phyloP scores from a whole-genome alignment of 1,140 invertebrate genomes.

The Planococcus citri region DNA sequence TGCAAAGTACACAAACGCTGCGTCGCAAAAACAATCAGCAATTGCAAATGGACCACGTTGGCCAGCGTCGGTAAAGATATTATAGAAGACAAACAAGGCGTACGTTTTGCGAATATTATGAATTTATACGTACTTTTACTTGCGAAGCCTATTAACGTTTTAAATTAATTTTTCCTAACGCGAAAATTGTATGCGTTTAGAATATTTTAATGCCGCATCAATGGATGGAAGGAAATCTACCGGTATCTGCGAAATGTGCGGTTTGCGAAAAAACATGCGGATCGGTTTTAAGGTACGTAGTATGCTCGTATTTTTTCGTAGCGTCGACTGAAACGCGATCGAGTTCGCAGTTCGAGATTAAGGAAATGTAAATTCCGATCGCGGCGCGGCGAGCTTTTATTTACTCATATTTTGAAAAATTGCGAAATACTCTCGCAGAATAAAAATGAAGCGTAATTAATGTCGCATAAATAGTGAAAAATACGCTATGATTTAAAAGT shows the following conservation, averaged over 20 bases:
- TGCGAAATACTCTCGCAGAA: too few species aligned
- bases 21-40: conserved; percentile 76
- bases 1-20: conserved; percentile 92
- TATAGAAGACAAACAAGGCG: conserved; percentile 83
- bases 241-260: conserved; percentile 82
- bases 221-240: conserved; percentile 94
- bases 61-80: conserved; percentile 85
- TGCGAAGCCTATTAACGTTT: not conserved
- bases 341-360: not conserved
- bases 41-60: conserved; percentile 94
- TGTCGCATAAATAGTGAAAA: too few species aligned
- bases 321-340: not conserved
- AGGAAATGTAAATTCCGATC: not conserved
- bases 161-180: not conserved
- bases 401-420: too few species aligned
- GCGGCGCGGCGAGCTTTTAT: not conserved
- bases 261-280: conserved; percentile 96
- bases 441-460: too few species aligned
- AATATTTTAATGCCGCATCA: conserved; percentile 91
- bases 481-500: too few species aligned
- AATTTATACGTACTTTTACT: not conserved
- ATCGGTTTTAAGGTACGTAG: conserved; percentile 67
- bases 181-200: conserved; percentile 49
- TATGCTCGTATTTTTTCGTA: not conserved
- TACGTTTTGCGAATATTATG: conserved; percentile 36